A percentile compares a stretch with the other conserved stretches of the same genome.
Conservation (phyloP, 2,113 vertebrate species). For the Percina caprodes region DNA sequence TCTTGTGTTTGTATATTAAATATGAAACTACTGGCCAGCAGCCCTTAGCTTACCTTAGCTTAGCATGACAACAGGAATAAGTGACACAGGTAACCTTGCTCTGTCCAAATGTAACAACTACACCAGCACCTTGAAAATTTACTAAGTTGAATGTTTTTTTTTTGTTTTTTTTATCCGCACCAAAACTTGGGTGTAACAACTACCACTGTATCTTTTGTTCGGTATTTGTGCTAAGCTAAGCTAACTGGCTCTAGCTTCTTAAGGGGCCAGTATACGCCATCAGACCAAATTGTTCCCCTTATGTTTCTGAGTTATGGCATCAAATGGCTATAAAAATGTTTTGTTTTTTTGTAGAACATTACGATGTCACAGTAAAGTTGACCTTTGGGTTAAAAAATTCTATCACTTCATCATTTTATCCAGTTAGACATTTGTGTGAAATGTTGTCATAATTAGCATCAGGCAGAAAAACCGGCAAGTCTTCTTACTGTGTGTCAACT, state of each 20-base stretch:
- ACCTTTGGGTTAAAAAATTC: too few species aligned
- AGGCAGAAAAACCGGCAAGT: background rate
- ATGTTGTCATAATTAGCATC: too few species aligned
- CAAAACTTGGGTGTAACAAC: too few species aligned
- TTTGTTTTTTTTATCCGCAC: background rate
- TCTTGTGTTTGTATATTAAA: background rate
- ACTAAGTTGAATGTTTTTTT: background rate
- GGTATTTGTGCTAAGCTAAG: background rate
- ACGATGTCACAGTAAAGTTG: too few species aligned
- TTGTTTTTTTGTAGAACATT: too few species aligned
- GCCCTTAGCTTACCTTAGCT: background rate
- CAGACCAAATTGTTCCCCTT: too few species aligned
- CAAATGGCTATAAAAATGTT: too few species aligned
- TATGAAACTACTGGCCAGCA: background rate
- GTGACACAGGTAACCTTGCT: background rate
- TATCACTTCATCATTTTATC: too few species aligned
- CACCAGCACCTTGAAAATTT: background rate
- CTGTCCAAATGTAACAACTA: background rate
- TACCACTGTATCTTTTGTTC: background rate
- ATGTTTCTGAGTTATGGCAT: too few species aligned
- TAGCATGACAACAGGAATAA: background rate
- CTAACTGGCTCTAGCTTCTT: slow-evolving; percentile 1
- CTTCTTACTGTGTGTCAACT: too few species aligned
- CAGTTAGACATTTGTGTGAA: too few species aligned
- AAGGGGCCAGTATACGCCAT: background rate